These are phyloP conservation scores for Acanthosepion esculentum DNA, from an alignment of 2,888 invertebrate species.

Conservation along the genomic window DNA sequence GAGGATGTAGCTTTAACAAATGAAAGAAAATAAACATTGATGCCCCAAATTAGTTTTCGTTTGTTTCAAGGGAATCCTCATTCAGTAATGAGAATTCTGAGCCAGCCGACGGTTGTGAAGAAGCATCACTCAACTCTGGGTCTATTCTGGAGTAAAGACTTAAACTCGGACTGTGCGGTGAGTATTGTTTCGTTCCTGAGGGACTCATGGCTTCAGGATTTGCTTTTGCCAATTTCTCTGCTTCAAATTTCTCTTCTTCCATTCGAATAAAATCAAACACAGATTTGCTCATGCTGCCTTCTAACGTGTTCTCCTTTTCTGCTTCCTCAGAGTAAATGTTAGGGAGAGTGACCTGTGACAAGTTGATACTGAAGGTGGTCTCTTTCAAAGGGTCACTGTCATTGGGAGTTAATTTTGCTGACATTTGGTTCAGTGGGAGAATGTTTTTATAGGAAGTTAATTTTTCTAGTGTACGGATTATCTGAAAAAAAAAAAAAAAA, in stretches of 20 bases:
- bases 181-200: not conserved
- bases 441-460: slow-evolving; percentile 54
- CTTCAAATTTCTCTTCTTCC: slow-evolving; percentile 37
- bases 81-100: slow-evolving; percentile 37
- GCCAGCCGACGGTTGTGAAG: not conserved
- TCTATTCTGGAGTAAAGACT: not conserved
- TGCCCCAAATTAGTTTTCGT: not conserved
- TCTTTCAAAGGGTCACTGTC: not conserved
- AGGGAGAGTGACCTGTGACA: not conserved
- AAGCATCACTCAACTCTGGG: slow-evolving; percentile 10
- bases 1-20: not conserved
- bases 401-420: not conserved
- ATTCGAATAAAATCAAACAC: not conserved
- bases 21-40: not conserved
- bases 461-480: slow-evolving; percentile 61
- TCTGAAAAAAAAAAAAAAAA: slow-evolving; percentile 52
- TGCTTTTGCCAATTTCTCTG: not conserved
- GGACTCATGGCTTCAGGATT: not conserved
- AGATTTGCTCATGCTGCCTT: not conserved
- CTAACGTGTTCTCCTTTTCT: not conserved
- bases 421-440: slow-evolving; percentile 40
- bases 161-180: not conserved
- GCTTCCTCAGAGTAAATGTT: not conserved
- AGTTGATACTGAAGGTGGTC: not conserved
- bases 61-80: slow-evolving; percentile 40